Evolutionary conservation across 2,888 invertebrate species (phyloP), one percentile per base, ranked within the genome.

Genomic region (Zeuzera pyrina): DNA sequence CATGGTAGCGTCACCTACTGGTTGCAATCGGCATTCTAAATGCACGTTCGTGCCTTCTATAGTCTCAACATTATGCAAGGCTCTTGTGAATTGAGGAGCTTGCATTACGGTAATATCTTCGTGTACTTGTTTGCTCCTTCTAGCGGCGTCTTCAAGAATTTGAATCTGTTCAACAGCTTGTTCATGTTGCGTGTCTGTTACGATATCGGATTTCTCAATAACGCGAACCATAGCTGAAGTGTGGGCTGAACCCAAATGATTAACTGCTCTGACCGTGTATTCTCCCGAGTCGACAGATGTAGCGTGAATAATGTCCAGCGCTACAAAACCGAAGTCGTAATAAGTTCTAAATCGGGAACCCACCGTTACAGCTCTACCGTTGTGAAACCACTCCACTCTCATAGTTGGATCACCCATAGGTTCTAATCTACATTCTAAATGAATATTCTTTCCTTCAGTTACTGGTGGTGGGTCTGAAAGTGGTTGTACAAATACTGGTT

Each of bases 291-390:
- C 99, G 36, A 93, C 87, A n/a, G 95, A 91, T 33, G 94, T 95
- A 12, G 95, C 92, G 61, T 97, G 94, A 41, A 97, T 89, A 38
- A 99, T 96, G 58, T 98, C 98, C 47, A 99, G 79, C 21, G 98
- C 96, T 32, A 98, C 96, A 66, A 95, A 97, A 11, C 98, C 98
- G 67, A 98, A 98, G 64, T 99, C 98, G 58, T 96, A 94, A 65
- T 96, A 95, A 13, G 97, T 96, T 61, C 91, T 90, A 85, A 97
- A 98, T 58, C 98, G 89, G 27, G 95, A 95, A 25, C 94, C 95
- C 22, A 95, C 92, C 15, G 95, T 94, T 10, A 94, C 89, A 5
- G 94, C 88, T 55, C 89, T 89, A 15, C 96, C 97, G 71, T 98
- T 97, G 57, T 94, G 95, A 87, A 92, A 96, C 97, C 96, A 97